Evolutionary conservation across 2,888 invertebrate genomes (phyloP).

Genomic region (Campoplex nolae): DNA sequence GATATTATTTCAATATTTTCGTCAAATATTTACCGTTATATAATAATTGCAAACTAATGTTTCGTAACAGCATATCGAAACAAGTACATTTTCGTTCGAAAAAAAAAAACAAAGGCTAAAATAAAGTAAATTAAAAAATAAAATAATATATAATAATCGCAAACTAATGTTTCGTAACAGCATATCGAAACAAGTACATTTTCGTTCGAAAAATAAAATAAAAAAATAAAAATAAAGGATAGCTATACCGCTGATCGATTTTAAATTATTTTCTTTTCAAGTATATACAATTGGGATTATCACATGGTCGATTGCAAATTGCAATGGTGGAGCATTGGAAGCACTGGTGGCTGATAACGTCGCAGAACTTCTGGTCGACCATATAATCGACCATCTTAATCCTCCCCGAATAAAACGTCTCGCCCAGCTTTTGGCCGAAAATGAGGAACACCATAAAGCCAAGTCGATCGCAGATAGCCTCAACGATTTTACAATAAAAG

Average conservation of each 20-base stretch:
- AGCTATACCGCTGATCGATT: too few relatives aligned
- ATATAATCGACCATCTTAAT: not conserved
- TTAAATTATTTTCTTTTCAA: not conserved
- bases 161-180: not conserved
- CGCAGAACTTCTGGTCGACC: not conserved
- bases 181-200: too few relatives aligned
- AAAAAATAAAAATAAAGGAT: too few relatives aligned
- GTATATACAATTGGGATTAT: not conserved
- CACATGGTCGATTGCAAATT: not conserved
- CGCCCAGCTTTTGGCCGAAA: not conserved
- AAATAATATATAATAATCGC: not conserved
- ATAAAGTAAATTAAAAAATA: too few relatives aligned
- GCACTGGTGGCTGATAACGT: not conserved
- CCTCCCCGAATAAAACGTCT: not conserved
- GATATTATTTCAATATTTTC: not conserved
- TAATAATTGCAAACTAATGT: not conserved
- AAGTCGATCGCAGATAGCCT: not conserved
- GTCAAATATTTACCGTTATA: not conserved
- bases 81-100: too few relatives aligned
- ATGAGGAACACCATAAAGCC: not conserved
- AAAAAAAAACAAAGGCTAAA: too few relatives aligned
- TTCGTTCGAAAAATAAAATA: too few relatives aligned
- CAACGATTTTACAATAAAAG: not conserved
- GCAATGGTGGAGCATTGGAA: slow-evolving; percentile 7
- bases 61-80: too few relatives aligned